Evolutionary conservation across 1,140 invertebrate genomes (phyloP), one percentile per base, ranked within the genome.

Genomic region (Temnothorax longispinosus): DNA sequence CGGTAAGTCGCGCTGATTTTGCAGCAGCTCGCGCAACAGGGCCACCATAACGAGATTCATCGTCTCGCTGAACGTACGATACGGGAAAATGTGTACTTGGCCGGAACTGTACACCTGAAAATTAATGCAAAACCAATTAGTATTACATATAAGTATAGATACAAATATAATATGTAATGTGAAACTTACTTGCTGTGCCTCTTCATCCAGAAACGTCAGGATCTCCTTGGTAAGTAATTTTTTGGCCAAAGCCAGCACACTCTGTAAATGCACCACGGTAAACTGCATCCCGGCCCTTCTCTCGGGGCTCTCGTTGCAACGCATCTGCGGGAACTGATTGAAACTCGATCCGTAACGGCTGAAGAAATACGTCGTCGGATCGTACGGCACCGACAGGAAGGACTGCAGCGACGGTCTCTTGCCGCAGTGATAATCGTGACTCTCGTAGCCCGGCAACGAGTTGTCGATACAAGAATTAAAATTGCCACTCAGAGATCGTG

Each of bases 31-130:
- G 86, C 98, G 96, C 56, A 99, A 94, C 71, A 99, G 95, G 0
- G 98, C 98, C 2, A 99, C 98, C 96, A 99, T 97, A 0, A 99
- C 98, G 58, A 99, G 95, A 95, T 98, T 99, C 62, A 99, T 96
- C 0, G 98, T 98, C 96, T 99, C 99, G 87, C 98, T 99, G 93
- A 99, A 99, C 3, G 98, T 98, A 92, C 98, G 97, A 94, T 99
- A 99, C 3, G 98, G 97, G 92, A 98, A 98, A 78, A 97, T 96
- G 94, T 97, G 96, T 52, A 97, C 96, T 92, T 96, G 95, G 3
- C 95, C 95, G 10, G 94, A 94, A 38, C 65, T 90, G 60, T 95
- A 95, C 62, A 95, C 91, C 94, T 95, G 38, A 47, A 87, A 18
- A 71, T 27, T n/a, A 41, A 90, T 65, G 69, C 2, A 67, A 21